Evolutionary conservation across 2,888 invertebrate genomes (phyloP).

Genomic region (Drosophila helvetica): DNA sequence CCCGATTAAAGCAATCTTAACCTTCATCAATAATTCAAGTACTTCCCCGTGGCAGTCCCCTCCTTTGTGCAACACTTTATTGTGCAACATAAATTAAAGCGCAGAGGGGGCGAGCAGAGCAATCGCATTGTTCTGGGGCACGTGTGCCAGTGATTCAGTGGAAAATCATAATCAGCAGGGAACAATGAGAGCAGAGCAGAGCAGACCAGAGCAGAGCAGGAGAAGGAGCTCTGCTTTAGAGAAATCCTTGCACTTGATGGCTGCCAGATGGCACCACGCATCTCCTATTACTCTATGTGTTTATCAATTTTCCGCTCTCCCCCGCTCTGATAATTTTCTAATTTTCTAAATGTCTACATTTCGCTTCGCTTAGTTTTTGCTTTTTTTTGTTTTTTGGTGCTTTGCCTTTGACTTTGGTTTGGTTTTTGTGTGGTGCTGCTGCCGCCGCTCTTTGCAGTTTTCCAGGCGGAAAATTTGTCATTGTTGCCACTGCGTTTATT

Average conservation of each 20-base stretch:
- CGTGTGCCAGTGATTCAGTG: not conserved
- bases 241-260: conserved; percentile 9
- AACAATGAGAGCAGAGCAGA: not conserved
- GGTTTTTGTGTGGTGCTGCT: conserved; percentile 38
- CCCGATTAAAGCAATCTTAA: conserved; percentile 4
- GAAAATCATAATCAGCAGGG: not conserved
- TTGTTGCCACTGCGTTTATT: conserved; percentile 74
- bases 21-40: conserved; percentile 3
- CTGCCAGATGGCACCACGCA: conserved; percentile 42
- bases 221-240: not conserved
- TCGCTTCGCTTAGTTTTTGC: conserved; percentile 5
- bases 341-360: not conserved
- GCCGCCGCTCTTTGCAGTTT: conserved; percentile 51
- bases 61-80: not conserved
- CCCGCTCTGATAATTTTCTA: not conserved
- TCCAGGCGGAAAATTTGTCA: conserved; percentile 77
- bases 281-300: conserved; percentile 41
- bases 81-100: not conserved
- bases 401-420: conserved; percentile 51
- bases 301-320: conserved; percentile 42
- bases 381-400: conserved; percentile 15
- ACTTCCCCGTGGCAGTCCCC: not conserved
- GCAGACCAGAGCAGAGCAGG: not conserved
- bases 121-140: not conserved
- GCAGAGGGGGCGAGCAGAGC: not conserved